Evolutionary conservation across 2,113 vertebrate genomes (phyloP).

Genomic region (Ageneiosus marmoratus): DNA sequence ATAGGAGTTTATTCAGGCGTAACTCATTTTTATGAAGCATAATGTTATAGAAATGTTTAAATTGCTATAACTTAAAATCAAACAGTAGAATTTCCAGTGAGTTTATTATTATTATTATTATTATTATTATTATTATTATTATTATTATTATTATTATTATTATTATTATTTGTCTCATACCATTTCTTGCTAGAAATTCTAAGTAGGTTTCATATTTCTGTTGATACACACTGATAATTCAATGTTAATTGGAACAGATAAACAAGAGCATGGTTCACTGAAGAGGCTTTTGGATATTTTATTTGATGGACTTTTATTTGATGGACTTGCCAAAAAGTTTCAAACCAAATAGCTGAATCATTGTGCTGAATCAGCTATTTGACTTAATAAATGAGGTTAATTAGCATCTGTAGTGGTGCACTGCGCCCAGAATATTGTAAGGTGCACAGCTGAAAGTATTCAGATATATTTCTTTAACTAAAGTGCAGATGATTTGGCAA

Average conservation of each 20-base stretch:
- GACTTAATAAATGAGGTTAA: conserved; percentile 29
- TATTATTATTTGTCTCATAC: too few relatives aligned
- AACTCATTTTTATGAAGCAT: background rate
- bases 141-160: too few relatives aligned
- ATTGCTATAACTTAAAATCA: background rate
- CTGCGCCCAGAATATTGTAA: background rate
- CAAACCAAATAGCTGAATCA: background rate
- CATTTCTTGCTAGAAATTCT: too few relatives aligned
- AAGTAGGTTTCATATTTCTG: background rate
- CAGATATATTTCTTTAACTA: background rate
- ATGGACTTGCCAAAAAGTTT: too few relatives aligned
- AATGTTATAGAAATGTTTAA: background rate
- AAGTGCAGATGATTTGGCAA: background rate
- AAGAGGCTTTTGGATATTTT: background rate
- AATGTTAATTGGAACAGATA: background rate
- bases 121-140: too few relatives aligned
- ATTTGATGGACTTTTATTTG: background rate
- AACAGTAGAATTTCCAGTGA: background rate
- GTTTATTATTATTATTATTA: too few relatives aligned
- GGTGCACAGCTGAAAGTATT: background rate
- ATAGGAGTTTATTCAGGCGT: background rate
- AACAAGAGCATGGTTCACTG: background rate
- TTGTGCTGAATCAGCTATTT: conserved; percentile 22
- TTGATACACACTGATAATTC: background rate
- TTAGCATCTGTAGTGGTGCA: conserved; percentile 1